A percentile compares a stretch with the other conserved stretches of the same genome.
Evolutionary conservation across 37 sponge, comb jelly and placozoan genomes (phyloP).

Genomic region (Aphrocallistes beatrix): DNA sequence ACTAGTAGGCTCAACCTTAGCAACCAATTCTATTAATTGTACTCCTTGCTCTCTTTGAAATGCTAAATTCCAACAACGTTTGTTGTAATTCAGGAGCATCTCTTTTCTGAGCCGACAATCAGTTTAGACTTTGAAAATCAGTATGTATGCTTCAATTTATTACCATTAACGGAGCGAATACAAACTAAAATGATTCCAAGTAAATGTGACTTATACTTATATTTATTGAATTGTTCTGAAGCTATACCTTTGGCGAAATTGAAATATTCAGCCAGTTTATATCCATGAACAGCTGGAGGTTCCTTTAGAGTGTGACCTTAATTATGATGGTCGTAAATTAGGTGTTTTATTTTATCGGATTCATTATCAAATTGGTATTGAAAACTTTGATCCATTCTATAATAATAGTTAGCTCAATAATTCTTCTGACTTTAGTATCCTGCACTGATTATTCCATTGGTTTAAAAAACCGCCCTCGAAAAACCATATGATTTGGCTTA

Average conservation of each 20-base stretch:
- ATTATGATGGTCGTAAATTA: too few species aligned
- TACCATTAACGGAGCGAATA: background rate
- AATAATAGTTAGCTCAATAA: too few species aligned
- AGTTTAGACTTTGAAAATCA: slow-evolving; percentile 7
- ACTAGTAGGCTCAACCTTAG: slow-evolving; percentile 3
- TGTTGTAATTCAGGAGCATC: slow-evolving; percentile 16
- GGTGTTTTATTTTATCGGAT: too few species aligned
- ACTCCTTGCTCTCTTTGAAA: slow-evolving; percentile 9
- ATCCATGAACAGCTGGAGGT: too few species aligned
- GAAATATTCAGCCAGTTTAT: too few species aligned
- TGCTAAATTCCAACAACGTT: background rate
- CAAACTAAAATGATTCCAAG: background rate
- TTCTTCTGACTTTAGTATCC: too few species aligned
- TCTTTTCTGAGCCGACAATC: slow-evolving; percentile 3
- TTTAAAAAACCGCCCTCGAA: too few species aligned
- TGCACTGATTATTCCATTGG: too few species aligned
- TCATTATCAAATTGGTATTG: too few species aligned
- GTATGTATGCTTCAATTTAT: background rate
- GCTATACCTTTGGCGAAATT: background rate
- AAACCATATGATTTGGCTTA: too few species aligned
- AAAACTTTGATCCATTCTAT: too few species aligned
- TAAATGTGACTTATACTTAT: background rate
- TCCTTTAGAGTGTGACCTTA: too few species aligned
- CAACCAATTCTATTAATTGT: background rate
- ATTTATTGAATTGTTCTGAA: background rate